Conservation (phyloP, 2,888 invertebrate genomes). For the Aleiodes testaceus region DNA sequence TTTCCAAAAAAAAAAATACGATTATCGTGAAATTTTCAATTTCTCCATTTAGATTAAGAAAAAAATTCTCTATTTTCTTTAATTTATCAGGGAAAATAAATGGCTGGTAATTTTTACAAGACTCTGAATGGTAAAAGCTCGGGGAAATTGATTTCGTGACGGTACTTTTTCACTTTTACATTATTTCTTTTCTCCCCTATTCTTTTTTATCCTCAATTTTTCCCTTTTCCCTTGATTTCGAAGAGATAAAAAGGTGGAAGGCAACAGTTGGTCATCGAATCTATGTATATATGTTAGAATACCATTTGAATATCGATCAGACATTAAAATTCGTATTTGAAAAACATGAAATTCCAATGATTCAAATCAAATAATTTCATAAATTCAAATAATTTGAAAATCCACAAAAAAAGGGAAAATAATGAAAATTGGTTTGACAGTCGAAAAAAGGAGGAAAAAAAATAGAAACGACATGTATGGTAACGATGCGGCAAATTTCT, state of each 20-base stretch:
- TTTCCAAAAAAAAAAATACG: no score
- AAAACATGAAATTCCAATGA: no score
- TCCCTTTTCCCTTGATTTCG: background rate
- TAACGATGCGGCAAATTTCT: slow-evolving; percentile 18
- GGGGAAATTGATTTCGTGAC: slow-evolving; percentile 30
- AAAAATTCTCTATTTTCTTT: background rate
- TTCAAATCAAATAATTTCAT: no score
- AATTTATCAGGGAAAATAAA: slow-evolving; percentile 1
- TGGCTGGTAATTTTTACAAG: slow-evolving; percentile 11
- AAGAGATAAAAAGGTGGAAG: background rate
- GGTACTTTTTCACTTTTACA: slow-evolving; percentile 14
- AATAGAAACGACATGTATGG: slow-evolving; percentile 15
- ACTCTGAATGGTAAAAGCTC: slow-evolving; percentile 7
- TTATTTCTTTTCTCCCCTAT: background rate
- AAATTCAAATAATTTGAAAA: no score
- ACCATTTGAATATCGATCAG: slow-evolving; percentile 34
- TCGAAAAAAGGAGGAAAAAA: background rate
- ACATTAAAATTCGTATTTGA: no score
- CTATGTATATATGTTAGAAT: slow-evolving; percentile 26
- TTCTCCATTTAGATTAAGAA: no score
- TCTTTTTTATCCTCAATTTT: background rate
- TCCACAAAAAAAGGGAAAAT: background rate
- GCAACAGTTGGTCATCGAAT: slow-evolving; percentile 35
- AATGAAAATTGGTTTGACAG: background rate
- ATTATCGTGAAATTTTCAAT: no score